Percentiles rank a stretch among this genome's conserved stretches.
Evolutionary conservation across 2,113 vertebrate species (phyloP).

Genomic region (Geothlypis trichas): DNA sequence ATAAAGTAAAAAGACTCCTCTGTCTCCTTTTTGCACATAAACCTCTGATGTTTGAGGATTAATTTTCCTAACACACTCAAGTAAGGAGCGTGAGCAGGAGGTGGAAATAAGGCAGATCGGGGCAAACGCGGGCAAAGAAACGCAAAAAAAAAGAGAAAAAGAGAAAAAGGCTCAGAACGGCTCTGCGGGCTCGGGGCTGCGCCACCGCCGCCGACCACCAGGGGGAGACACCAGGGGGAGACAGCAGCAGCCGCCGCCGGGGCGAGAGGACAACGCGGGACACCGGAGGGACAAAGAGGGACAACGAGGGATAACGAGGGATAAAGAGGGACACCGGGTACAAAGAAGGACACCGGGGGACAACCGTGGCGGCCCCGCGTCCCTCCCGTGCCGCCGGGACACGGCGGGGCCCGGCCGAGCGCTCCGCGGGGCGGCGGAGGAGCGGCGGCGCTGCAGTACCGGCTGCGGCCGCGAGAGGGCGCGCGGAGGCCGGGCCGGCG

Average conservation of each 20-base stretch:
- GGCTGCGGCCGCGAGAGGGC: not conserved
- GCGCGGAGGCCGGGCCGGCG: not conserved
- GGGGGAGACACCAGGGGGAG: not conserved
- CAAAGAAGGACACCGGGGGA: too few species aligned
- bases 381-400: not conserved
- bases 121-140: rapidly evolving
- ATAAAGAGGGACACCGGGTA: not conserved
- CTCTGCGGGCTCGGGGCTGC: not conserved
- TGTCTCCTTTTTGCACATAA: too few species aligned
- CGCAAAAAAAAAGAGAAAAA: rapidly evolving
- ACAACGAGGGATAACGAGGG: rapidly evolving
- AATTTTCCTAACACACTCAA: too few species aligned
- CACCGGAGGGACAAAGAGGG: too few species aligned
- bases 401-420: not conserved
- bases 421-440: not conserved
- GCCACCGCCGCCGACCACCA: not conserved
- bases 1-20: too few species aligned
- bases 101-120: rapidly evolving
- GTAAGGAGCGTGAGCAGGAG: rapidly evolving
- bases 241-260: not conserved
- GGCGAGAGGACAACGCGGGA: not conserved
- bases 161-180: rapidly evolving
- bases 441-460: not conserved
- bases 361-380: not conserved
- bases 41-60: too few species aligned